Evolutionary conservation across 2,888 invertebrate species (phyloP).

Genomic region (Chrysomela aeneicollis): DNA sequence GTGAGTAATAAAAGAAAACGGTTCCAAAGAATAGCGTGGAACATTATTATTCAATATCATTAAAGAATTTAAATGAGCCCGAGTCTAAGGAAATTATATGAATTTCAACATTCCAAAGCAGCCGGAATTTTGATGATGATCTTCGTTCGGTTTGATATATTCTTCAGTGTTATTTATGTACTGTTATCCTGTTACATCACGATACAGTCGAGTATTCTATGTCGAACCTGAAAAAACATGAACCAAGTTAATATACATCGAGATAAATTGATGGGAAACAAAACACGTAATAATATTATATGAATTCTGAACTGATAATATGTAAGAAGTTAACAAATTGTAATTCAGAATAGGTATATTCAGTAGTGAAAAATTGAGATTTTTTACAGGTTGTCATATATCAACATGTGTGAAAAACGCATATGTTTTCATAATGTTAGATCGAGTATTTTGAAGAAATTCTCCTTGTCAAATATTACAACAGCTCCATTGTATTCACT

Average conservation of each 20-base stretch:
- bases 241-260: no score
- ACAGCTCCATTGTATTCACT: no score
- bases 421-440: no score
- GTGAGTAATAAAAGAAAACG: constrained; percentile 13
- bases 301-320: no score
- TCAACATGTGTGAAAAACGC: no score
- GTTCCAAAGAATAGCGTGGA: constrained; percentile 12
- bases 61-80: constrained; percentile 21
- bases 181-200: constrained; percentile 23
- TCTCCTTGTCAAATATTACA: no score
- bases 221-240: constrained; percentile 16
- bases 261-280: not conserved
- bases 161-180: constrained; percentile 10
- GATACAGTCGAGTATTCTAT: constrained; percentile 14
- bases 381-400: no score
- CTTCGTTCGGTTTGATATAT: constrained; percentile 13
- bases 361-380: no score
- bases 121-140: constrained; percentile 22
- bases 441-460: no score
- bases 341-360: not conserved
- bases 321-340: not conserved
- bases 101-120: constrained; percentile 23
- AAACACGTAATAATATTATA: no score
- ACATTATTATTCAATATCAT: constrained; percentile 22
- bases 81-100: constrained; percentile 23